Conservation (phyloP, 53 echinoderm and acorn worm species). For the Actinopyga echinites region DNA sequence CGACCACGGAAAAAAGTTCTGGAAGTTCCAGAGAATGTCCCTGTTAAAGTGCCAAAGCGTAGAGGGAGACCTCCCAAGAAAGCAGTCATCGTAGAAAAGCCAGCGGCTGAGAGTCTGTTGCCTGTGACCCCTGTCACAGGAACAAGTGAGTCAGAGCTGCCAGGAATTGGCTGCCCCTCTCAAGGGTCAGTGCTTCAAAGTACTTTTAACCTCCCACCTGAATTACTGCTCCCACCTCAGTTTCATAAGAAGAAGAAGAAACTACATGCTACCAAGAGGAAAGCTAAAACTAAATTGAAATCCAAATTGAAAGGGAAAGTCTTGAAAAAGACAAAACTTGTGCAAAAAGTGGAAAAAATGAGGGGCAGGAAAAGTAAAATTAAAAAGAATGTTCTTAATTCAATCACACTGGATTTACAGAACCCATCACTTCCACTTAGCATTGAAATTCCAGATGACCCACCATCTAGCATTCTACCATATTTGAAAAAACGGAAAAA, state of each 20-base stretch:
- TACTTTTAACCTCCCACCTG: conserved; percentile 31
- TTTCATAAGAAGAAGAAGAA: conserved; percentile 37
- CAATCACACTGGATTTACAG: conserved; percentile 18
- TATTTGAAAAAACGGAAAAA: conserved; percentile 39
- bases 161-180: background rate
- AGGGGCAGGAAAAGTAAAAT: conserved; percentile 28
- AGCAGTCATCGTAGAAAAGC: conserved; percentile 27
- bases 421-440: conserved; percentile 45
- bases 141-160: conserved; percentile 24
- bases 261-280: conserved; percentile 1
- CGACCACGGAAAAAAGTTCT: conserved; percentile 52
- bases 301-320: conserved; percentile 28
- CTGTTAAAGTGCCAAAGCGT: conserved; percentile 42
- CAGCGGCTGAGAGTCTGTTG: conserved; percentile 1
- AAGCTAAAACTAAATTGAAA: conserved; percentile 40
- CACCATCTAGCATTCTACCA: conserved; percentile 22
- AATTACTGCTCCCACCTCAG: conserved; percentile 38
- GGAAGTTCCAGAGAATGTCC: background rate
- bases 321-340: conserved; percentile 28
- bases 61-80: conserved; percentile 64
- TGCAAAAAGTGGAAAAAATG: conserved; percentile 29
- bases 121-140: conserved; percentile 33
- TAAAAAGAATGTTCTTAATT: conserved; percentile 8
- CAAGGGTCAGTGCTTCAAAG: background rate
- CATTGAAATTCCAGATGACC: conserved; percentile 47